These are phyloP conservation scores for Ditylenchus dipsaci DNA, from an alignment of 1,140 invertebrate species.

Conservation along the genomic window DNA sequence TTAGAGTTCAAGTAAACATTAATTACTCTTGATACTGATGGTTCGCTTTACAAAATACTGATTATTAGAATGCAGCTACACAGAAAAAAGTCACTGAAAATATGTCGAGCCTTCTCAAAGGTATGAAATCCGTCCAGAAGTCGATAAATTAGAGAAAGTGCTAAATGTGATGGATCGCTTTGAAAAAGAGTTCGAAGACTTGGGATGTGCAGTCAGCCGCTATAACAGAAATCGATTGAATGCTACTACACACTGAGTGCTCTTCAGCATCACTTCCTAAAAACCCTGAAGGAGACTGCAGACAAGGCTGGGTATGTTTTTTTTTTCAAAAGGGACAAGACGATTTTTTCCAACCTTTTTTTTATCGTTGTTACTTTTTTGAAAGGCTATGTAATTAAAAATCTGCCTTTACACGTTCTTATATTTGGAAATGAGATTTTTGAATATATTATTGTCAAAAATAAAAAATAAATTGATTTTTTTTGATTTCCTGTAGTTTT, in stretches of 20 bases:
- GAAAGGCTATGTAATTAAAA: too few species aligned
- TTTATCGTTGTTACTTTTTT: too few species aligned
- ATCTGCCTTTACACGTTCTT: too few species aligned
- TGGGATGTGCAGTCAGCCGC: conserved; percentile 97
- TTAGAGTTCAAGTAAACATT: conserved; percentile 87
- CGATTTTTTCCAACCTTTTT: too few species aligned
- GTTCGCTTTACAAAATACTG: too few species aligned
- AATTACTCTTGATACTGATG: neutral
- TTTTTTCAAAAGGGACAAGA: too few species aligned
- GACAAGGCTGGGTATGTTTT: conserved; percentile 89
- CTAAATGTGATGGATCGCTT: conserved; percentile 91
- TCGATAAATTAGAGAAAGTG: conserved; percentile 96
- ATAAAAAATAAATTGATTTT: too few species aligned
- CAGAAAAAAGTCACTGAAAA: conserved; percentile 60
- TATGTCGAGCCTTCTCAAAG: conserved; percentile 78
- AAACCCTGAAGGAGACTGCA: conserved; percentile 89
- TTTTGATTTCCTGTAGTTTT: too few species aligned
- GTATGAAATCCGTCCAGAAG: conserved; percentile 99
- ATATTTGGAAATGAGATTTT: too few species aligned
- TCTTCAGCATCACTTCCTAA: conserved; percentile 90
- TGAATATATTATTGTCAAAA: too few species aligned
- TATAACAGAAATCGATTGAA: conserved; percentile 97
- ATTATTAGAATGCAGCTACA: conserved; percentile 48
- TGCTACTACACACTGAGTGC: conserved; percentile 92
- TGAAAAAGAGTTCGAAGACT: conserved; percentile 96